Evolutionary conservation across 2,113 vertebrate species (phyloP).

Genomic region (Lates calcarifer): DNA sequence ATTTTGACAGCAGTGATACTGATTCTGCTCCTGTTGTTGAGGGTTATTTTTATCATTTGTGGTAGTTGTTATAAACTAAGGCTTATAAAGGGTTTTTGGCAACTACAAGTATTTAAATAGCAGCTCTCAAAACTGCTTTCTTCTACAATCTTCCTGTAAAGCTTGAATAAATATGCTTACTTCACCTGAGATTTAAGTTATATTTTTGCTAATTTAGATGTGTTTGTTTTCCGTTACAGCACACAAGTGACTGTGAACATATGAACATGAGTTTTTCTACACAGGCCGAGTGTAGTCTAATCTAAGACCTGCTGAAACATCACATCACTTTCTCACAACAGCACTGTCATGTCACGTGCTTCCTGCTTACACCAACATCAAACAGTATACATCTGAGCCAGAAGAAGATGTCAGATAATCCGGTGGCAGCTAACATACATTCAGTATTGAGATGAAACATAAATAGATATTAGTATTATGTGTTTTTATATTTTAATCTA

Average conservation of each 20-base stretch:
- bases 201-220: no score
- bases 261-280: neutral
- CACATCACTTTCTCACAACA: neutral
- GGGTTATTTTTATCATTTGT: neutral
- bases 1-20: neutral
- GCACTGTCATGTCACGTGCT: neutral
- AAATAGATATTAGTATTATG: neutral
- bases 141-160: no score
- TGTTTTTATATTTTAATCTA: neutral
- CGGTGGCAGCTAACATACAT: neutral
- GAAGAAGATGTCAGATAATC: constrained; percentile 2
- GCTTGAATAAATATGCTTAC: no score
- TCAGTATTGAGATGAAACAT: neutral
- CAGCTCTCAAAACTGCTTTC: no score
- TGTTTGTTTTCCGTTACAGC: no score
- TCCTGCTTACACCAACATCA: constrained; percentile 16
- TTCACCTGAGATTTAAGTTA: no score
- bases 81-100: no score
- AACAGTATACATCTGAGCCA: neutral
- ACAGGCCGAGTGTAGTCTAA: neutral
- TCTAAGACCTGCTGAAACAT: neutral
- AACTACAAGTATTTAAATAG: no score
- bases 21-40: neutral
- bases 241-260: no score
- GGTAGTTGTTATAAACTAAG: neutral